Conservation (phyloP, 2,797 vertebrate genomes). For the Pteropus rufus region DNA sequence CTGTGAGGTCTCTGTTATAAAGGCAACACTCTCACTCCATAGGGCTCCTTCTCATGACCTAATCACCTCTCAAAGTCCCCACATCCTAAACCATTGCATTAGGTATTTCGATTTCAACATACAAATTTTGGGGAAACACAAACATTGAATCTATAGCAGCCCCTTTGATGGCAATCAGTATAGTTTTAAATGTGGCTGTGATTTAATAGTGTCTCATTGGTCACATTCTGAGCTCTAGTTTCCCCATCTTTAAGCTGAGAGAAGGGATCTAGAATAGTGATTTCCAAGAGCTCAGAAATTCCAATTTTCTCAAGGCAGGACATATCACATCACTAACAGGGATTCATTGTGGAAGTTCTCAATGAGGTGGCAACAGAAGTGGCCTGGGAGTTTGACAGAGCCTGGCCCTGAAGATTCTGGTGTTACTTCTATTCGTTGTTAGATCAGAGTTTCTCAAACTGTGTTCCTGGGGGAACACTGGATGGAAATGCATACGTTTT, state of each 20-base stretch:
- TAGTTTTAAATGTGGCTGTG: not conserved
- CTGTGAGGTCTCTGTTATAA: not conserved
- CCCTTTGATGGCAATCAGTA: not conserved
- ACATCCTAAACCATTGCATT: not conserved
- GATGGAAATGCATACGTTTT: not conserved
- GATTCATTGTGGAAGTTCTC: not conserved
- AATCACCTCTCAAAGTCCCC: not conserved
- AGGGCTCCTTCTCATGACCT: not conserved
- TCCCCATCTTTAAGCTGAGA: not conserved
- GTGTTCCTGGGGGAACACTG: not conserved
- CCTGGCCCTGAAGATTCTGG: not conserved
- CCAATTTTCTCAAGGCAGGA: not conserved
- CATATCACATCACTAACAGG: not conserved
- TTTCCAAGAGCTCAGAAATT: conserved; percentile 3
- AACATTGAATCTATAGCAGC: not conserved
- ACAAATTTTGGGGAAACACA: not conserved
- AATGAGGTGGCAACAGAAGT: not conserved
- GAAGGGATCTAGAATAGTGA: not conserved
- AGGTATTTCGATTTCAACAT: not conserved
- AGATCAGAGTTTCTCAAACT: not conserved
- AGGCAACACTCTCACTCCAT: not conserved
- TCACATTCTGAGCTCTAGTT: not conserved
- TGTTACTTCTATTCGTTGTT: not conserved
- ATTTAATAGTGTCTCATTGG: not conserved
- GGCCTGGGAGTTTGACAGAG: not conserved